phyloP scores from a whole-genome alignment of 1,140 invertebrate species.

The Lasioglossum albipes region DNA sequence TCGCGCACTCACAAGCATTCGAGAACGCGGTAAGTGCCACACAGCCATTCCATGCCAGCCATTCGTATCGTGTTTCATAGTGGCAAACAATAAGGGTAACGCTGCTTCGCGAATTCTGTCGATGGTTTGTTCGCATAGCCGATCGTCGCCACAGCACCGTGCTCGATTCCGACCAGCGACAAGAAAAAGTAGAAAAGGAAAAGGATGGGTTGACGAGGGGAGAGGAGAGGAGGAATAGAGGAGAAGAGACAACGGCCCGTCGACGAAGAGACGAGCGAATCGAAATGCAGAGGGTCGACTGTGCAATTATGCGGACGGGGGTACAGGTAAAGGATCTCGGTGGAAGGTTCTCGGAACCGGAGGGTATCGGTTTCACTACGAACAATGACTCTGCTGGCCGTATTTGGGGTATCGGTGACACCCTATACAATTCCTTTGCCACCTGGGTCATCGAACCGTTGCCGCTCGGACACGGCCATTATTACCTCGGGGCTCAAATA shows the following conservation, averaged over 20 bases:
- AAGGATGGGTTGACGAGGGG: too few relatives aligned
- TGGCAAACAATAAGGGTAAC: slow-evolving; percentile 53
- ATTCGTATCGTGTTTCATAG: slow-evolving; percentile 60
- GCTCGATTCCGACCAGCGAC: too few relatives aligned
- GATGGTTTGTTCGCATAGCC: not conserved
- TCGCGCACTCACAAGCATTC: slow-evolving; percentile 42
- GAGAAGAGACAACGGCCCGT: too few relatives aligned
- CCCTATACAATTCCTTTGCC: slow-evolving; percentile 49
- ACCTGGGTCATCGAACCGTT: slow-evolving; percentile 58
- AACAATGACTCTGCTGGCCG: slow-evolving; percentile 58
- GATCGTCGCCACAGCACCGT: too few relatives aligned
- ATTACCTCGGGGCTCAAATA: not conserved
- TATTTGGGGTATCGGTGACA: slow-evolving; percentile 70
- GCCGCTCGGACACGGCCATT: slow-evolving; percentile 17
- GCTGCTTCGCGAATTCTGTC: not conserved
- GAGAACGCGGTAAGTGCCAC: slow-evolving; percentile 33
- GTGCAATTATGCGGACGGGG: slow-evolving; percentile 51
- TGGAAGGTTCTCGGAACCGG: slow-evolving; percentile 9
- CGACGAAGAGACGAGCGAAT: not conserved
- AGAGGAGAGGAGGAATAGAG: too few relatives aligned
- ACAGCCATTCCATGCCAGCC: not conserved
- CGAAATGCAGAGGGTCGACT: not conserved
- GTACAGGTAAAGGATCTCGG: slow-evolving; percentile 43
- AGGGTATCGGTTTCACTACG: slow-evolving; percentile 61
- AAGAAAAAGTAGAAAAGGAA: too few relatives aligned